Evolutionary conservation across 2,888 invertebrate genomes (phyloP), one percentile per base, ranked within the genome.

Genomic region (Phorcus lineatus): DNA sequence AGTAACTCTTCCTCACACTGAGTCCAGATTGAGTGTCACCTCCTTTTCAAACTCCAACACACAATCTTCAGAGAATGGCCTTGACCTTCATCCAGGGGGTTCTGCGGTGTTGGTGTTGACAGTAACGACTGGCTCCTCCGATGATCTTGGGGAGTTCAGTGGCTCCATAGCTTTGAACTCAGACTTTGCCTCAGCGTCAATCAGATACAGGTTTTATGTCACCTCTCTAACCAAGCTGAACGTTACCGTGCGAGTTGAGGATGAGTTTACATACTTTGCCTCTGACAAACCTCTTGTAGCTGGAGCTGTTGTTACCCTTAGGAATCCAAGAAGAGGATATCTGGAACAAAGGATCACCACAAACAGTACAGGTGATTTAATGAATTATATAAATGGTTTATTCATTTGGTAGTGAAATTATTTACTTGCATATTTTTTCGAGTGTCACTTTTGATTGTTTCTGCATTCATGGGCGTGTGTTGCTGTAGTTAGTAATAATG

Each of bases 261-360:
- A 89, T 79, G 89, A 89, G 70, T 89, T 85, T 75, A 88, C 89
- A 0, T 89, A 88, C 77, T 88, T 88, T 82, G 86, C 84, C n/a
- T 79, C 81, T 17, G 85, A 81, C 31, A 76, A 80, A 55, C 89
- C 89, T 19, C 74, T 87, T 11, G 82, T 89, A 13, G 74, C 79
- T 17, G 83, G 82, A 40, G 89, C 87, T 13, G 82, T 76, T 31
- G 82, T 88, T 7, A 80, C 78, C 11, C 77, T 89, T 22, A 57
- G 66, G 11, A 87, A 86, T 79, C 81, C 82, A 17, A 62, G 81
- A 40, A 62, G 86, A 53, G 81, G 75, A 9, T 83, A 81, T 66
- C 55, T 74, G 2, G 77, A 80, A 76, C 77, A 77, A 13, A 52
- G 62, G 24, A 75, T 54, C 22, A 81, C 83, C 19, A 79, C 80